Base-by-base conservation (phyloP, 1,140 invertebrate species). In the Apis laboriosa region DNA sequence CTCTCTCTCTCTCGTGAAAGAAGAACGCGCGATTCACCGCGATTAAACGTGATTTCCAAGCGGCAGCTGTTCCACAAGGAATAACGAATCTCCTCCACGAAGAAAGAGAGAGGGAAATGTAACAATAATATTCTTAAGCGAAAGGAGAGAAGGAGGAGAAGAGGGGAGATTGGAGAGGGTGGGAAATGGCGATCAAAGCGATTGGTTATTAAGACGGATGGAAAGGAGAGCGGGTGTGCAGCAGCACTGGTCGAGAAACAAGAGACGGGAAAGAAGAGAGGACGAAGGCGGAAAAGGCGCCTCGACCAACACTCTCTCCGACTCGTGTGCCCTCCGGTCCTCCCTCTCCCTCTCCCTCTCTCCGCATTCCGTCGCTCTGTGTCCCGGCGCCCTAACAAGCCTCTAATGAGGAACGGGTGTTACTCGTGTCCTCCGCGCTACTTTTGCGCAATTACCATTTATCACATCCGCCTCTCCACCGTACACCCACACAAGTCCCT, bases 381-480 rank as follows among this genome's bases (percentile, higher is more conserved):
- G 88, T 83, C 80, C 88, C 83, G 87, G 88, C 87, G 83, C 84
- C 82, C 80, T 92, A 92, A 93, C 92, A 92, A 93, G 92, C 90
- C 88, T 91, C 88, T 93, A 93, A 93, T 93, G 92, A 93, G 92
- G 89, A 92, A 92, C 92, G 90, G 91, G 89, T 93, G 92, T 92
- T 88, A 89, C 82, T 90, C 88, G 86, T 89, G 86, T 91, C 88
- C 86, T 88, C 83, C 85, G 88, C 87, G 87, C 87, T 88, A 84
- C 88, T 92, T 92, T 92, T 90, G 79, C 79, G 87, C 87, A 91
- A 92, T 93, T 92, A 92, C 89, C 92, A 92, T 93, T 88, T 89
- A 93, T 92, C 91, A 90, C 88, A 86, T 88, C 89, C 90, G 90
- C 83, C 82, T 82, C 88, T 77, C 28, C 66, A 21, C 43, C 72